Base-by-base conservation (phyloP, 1,140 invertebrate genomes). In the Dendroctonus valens region DNA sequence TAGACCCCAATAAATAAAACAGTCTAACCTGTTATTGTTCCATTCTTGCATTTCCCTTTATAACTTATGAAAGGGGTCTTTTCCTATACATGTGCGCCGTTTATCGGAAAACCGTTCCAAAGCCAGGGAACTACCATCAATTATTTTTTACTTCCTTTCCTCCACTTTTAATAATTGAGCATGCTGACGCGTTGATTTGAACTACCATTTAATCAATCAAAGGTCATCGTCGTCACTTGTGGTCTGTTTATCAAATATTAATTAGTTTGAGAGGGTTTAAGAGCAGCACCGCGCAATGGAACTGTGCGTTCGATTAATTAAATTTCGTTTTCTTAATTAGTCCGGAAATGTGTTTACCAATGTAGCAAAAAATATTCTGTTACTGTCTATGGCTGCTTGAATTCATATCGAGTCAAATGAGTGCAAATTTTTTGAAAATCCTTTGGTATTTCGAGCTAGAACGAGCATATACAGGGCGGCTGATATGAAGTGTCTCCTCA, bases 31-130 rank as follows among this genome's bases (percentile, higher is more conserved):
- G 58, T 59, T 59, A 59, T 59, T 59, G 48, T 61, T 61, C 59
- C 48, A 52, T 61, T 61, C 59, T 61, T 61, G 59, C 59, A 61
- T 61, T 61, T 61, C 15, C 59, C 59, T 41, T 61, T 50, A 52
- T 61, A 52, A 61, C 51, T 61, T 52, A 61, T 61, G 40, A 61
- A 61, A 41, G 38, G 7, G 59, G 48, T 26, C 58, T 61, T 61
- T 60, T 61, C 59, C 59, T 46, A 2, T 52, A 26, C 50, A 52
- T 52, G 50, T 52, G 12, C 50, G 50, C 4, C 50, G 50, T 52
- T 52, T 52, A 52, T 52, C 50, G 50, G 50, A 37, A 52, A 52
- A 52, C 58, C 37, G 58, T 38, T 59, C 48, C 39, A 49, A 59
- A 59, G 58, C 49, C 49, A 59, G 44, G 11, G 42, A 6, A 38